A percentile compares a stretch with the other conserved stretches of the same genome.
Conservation (phyloP, 2,888 invertebrate genomes). For the Chymomyza fuscimana region DNA sequence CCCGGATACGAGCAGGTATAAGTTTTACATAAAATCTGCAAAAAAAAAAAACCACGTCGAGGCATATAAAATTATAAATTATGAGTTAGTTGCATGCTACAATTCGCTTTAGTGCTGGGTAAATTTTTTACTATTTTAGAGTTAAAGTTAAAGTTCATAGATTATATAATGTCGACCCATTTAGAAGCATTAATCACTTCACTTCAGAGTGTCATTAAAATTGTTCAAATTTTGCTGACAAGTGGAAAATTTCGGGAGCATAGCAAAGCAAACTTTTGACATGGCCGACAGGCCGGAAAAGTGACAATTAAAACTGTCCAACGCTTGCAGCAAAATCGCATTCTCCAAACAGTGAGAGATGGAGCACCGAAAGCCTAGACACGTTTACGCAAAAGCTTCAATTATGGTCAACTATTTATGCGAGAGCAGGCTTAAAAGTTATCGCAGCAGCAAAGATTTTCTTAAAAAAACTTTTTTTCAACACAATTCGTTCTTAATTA, state of each 20-base stretch:
- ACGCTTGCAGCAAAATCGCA: conserved; percentile 19
- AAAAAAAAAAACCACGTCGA: too few species aligned
- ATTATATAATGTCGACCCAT: conserved; percentile 61
- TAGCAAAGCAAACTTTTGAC: conserved; percentile 2
- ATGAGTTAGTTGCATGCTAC: conserved; percentile 28
- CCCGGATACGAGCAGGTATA: not conserved
- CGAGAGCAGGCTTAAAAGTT: too few species aligned
- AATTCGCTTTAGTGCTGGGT: not conserved
- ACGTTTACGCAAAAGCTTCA: not conserved
- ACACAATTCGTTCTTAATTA: too few species aligned
- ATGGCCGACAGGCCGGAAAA: not conserved
- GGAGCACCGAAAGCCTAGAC: conserved; percentile 28
- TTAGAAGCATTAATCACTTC: conserved; percentile 55
- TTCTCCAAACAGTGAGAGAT: conserved; percentile 60
- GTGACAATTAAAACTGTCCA: not conserved
- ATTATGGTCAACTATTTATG: not conserved
- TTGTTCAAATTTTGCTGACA: conserved; percentile 61
- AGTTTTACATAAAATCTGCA: conserved; percentile 2
- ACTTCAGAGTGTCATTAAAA: conserved; percentile 61
- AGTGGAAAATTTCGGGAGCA: conserved; percentile 10
- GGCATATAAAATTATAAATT: conserved; percentile 11
- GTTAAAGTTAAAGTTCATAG: conserved; percentile 3
- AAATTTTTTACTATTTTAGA: not conserved
- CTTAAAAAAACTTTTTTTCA: too few species aligned
- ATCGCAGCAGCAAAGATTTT: too few species aligned